Percentiles rank a stretch among this genome's conserved stretches.
Evolutionary conservation across 2,888 invertebrate species (phyloP).

Genomic region (Galerucella calmariensis): DNA sequence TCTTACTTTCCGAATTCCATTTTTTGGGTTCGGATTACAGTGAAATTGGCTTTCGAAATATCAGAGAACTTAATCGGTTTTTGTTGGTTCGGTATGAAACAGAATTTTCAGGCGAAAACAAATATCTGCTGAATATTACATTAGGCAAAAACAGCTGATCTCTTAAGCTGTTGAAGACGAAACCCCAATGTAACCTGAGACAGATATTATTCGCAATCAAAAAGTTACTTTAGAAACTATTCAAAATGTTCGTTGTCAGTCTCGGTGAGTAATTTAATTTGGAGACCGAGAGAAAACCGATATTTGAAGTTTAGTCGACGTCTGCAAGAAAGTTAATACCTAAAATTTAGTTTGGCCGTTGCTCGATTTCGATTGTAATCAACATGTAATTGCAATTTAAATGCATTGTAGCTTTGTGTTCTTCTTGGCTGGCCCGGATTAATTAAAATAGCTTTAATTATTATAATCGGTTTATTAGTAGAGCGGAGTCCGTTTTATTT

Average conservation of each 20-base stretch:
- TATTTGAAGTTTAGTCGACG: conserved; percentile 47
- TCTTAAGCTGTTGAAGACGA: conserved; percentile 3
- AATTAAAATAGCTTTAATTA: conserved; percentile 58
- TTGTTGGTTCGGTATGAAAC: not conserved
- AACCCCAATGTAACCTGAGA: conserved; percentile 11
- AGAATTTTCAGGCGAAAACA: not conserved
- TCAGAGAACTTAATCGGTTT: not conserved
- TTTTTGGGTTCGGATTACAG: not conserved
- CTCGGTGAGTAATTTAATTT: conserved; percentile 32
- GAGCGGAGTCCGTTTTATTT: conserved; percentile 43
- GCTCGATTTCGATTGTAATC: conserved; percentile 61
- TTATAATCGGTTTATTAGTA: conserved; percentile 53
- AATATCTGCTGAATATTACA: conserved; percentile 7
- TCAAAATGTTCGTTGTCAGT: conserved; percentile 28
- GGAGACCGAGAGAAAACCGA: conserved; percentile 16
- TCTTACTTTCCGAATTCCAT: not conserved
- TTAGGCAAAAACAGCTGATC: conserved; percentile 1
- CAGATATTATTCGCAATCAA: conserved; percentile 15
- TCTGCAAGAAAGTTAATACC: conserved; percentile 53
- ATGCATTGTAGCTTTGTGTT: conserved; percentile 54
- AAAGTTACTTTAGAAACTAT: conserved; percentile 30
- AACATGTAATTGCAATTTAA: conserved; percentile 61
- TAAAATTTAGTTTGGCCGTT: conserved; percentile 50
- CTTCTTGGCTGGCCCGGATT: conserved; percentile 55
- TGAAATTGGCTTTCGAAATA: not conserved